Evolutionary conservation across 2,888 invertebrate genomes (phyloP), one percentile per base, ranked within the genome.

Genomic region (Catocala sponsa): DNA sequence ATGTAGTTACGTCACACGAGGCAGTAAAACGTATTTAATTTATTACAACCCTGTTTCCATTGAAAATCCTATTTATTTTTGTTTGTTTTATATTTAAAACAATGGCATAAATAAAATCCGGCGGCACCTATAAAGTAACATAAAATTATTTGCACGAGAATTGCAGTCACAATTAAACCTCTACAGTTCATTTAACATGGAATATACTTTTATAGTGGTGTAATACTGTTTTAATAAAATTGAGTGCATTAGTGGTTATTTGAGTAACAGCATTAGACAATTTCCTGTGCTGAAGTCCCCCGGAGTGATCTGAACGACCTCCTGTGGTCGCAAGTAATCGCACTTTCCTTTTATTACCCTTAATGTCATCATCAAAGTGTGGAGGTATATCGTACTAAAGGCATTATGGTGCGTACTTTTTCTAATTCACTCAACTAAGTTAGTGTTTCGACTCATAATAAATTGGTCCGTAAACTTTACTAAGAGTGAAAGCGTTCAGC

Each of bases 181-280:
- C 7, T 50, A 46, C 57, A 62, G 54, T 66, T 68, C 55, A 65
- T 65, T 65, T 72, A 72, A 72, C 76, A 76, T 72, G 63, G 72
- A 65, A 76, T 75, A 72, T 55, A 54, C 55, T 47, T 60, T 62
- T 71, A 71, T 74, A 46, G 51, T 55, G 51, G 48, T 60, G 51
- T 76, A 63, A 63, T 69, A 63, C 60, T 72, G 66, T 67, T 76
- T 75, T 67, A 65, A 70, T 77, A 71, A 68, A 78, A 78, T 67
- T 66, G 66, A 63, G 69, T 77, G 70, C 79, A 74, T 78, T 74
- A 78, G 70, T 65, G 72, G 72, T 82, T 84, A 85, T 87, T 85
- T 82, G 79, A 84, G 85, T 88, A 85, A 88, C 83, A 83, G 83
- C 84, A 85, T 90, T 88, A 90, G 84, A 86, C 85, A 84, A 87